phyloP scores from a whole-genome alignment of 2,888 invertebrate species.

The Orchestes rusci region DNA sequence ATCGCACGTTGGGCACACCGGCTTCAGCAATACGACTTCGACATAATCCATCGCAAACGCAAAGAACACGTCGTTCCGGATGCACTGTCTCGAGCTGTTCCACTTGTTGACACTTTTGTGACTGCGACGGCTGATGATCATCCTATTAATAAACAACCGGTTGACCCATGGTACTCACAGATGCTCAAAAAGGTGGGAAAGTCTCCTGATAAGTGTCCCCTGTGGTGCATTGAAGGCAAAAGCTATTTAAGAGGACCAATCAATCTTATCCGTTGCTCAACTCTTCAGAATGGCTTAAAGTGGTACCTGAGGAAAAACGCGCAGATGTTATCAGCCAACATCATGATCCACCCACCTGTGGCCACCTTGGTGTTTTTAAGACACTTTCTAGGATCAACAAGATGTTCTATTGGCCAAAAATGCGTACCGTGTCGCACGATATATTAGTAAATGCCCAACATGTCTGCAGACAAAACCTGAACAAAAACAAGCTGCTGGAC shows the following conservation, averaged over 20 bases:
- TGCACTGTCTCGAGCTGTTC: conserved; percentile 18
- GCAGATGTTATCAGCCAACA: background rate
- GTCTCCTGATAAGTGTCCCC: conserved; percentile 8
- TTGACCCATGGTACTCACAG: conserved; percentile 1
- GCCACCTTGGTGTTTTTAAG: conserved; percentile 1
- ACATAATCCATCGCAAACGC: conserved; percentile 22
- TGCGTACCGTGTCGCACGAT: background rate
- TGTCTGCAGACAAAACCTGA: no score
- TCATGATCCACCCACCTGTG: background rate
- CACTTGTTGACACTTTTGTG: conserved; percentile 1
- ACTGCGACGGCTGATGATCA: no score
- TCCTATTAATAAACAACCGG: no score
- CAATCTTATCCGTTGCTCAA: no score
- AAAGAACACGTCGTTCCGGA: conserved; percentile 23
- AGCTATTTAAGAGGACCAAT: no score
- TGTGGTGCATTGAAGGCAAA: conserved; percentile 9
- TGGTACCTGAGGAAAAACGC: background rate
- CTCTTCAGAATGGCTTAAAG: conserved; percentile 4
- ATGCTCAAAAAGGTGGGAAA: conserved; percentile 2
- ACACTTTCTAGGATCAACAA: no score
- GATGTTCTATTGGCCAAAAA: background rate
- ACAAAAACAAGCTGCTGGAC: no score
- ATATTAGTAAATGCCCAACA: no score
- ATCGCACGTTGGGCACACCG: conserved; percentile 23
- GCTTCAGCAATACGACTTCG: no score